Evolutionary conservation across 2,888 invertebrate genomes (phyloP).

Genomic region (Dicycla oo): DNA sequence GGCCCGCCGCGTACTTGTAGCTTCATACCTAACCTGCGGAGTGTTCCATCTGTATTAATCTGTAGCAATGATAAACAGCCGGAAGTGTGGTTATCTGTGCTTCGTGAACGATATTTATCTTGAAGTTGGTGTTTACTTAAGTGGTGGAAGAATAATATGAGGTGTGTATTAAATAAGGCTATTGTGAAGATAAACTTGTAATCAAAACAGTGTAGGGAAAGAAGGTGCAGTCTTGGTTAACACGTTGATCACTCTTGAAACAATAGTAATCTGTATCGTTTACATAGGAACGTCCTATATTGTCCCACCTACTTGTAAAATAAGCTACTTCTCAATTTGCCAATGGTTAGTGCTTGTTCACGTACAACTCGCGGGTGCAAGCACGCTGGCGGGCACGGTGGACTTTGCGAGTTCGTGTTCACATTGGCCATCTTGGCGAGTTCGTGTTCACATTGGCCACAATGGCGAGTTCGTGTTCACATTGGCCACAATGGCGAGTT

Average conservation of each 20-base stretch:
- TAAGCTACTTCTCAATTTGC: background rate
- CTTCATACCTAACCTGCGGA: too few relatives aligned
- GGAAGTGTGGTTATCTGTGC: background rate
- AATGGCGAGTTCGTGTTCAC: too few relatives aligned
- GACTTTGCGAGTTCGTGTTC: too few relatives aligned
- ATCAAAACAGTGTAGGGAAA: background rate
- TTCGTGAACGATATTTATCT: background rate
- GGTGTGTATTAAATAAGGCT: slow-evolving; percentile 30
- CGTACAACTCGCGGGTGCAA: too few relatives aligned
- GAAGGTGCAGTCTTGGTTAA: background rate
- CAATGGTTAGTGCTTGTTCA: background rate
- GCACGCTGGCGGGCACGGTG: too few relatives aligned
- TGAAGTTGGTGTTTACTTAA: background rate
- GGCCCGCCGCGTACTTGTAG: too few relatives aligned
- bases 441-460: too few relatives aligned
- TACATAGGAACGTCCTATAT: background rate
- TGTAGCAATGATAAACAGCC: too few relatives aligned
- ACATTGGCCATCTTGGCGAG: too few relatives aligned
- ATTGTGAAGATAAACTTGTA: slow-evolving; percentile 13
- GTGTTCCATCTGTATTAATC: too few relatives aligned
- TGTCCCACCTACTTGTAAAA: background rate
- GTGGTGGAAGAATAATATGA: slow-evolving; percentile 9
- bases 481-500: too few relatives aligned
- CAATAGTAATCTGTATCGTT: background rate
- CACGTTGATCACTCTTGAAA: background rate